phyloP scores from a whole-genome alignment of 2,113 vertebrate species.

The Esox niger region DNA sequence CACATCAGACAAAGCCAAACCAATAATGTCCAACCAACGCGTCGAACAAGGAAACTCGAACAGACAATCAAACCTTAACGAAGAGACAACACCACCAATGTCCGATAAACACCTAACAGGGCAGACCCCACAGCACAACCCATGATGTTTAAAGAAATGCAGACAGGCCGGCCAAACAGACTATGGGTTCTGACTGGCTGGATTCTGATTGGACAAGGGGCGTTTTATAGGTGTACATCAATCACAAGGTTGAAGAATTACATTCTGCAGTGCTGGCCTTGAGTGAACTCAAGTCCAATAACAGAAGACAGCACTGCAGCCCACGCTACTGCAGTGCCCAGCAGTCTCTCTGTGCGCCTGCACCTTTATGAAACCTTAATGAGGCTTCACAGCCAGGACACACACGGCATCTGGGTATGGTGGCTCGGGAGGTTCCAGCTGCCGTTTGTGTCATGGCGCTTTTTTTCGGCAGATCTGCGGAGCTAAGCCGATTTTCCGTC shows the following conservation, averaged over 20 bases:
- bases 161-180: neutral
- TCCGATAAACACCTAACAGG: neutral
- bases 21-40: neutral
- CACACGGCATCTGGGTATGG: neutral
- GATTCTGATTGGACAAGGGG: no score
- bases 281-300: neutral
- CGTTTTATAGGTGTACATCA: no score
- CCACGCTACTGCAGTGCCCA: neutral
- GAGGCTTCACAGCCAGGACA: slow-evolving; percentile 7
- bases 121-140: neutral
- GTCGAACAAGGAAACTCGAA: neutral
- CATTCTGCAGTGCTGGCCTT: neutral
- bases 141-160: neutral
- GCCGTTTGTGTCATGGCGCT: no score
- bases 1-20: neutral
- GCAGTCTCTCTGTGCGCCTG: neutral
- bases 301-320: neutral
- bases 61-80: no score
- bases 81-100: no score
- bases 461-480: neutral
- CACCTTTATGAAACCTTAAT: slow-evolving; percentile 15
- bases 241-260: no score
- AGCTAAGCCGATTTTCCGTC: slow-evolving; percentile 1
- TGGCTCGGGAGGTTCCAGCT: no score
- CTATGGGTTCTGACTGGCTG: no score